Percentiles rank a stretch among this genome's conserved stretches.
Conservation (phyloP, 2,888 invertebrate species). For the Eupithecia tripunctaria region DNA sequence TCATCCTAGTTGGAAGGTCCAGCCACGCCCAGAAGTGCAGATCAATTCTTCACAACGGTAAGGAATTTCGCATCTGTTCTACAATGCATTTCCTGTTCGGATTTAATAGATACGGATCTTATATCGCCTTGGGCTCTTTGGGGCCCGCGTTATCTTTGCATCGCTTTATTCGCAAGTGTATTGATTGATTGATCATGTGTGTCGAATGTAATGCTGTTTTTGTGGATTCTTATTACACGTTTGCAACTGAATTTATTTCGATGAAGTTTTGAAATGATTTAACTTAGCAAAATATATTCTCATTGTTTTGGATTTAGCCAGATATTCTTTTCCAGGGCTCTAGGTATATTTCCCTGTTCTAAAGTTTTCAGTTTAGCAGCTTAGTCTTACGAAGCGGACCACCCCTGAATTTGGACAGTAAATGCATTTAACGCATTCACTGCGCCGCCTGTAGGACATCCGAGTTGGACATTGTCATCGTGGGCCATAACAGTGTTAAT, state of each 20-base stretch:
- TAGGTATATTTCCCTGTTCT: not conserved
- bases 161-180: constrained; percentile 63
- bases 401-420: not conserved
- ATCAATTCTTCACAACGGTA: constrained; percentile 53
- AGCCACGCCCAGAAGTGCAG: constrained; percentile 76
- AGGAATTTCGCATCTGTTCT: constrained; percentile 82
- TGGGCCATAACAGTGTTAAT: no score
- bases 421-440: not conserved
- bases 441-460: no score
- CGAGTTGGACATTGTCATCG: no score
- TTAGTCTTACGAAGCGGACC: not conserved
- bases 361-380: not conserved
- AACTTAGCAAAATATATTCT: no score
- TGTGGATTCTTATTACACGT: constrained; percentile 82
- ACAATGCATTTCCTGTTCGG: constrained; percentile 83
- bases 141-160: constrained; percentile 64
- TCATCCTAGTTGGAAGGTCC: constrained; percentile 56
- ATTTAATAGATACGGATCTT: constrained; percentile 78
- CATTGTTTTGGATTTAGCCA: not conserved
- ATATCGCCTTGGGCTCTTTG: constrained; percentile 71
- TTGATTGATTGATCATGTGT: constrained; percentile 46
- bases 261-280: not conserved
- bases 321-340: no score
- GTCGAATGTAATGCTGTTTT: constrained; percentile 45
- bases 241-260: constrained; percentile 35